These are phyloP conservation scores for Belgica antarctica DNA, from an alignment of 2,888 invertebrate species.

Conservation along the genomic window DNA sequence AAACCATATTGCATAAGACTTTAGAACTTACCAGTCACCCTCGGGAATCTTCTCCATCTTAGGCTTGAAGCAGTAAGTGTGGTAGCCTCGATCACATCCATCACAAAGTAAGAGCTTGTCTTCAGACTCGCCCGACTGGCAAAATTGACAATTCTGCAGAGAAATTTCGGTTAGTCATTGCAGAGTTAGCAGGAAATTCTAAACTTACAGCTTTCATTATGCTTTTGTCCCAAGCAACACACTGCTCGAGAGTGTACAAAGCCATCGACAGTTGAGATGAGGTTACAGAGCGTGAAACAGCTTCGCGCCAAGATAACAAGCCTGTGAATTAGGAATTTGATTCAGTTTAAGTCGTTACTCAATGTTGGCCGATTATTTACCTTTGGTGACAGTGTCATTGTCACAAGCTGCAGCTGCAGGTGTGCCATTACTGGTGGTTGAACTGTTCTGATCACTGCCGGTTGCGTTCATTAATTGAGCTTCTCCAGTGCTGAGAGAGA, in stretches of 20 bases:
- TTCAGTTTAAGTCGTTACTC: neutral
- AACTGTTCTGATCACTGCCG: slow-evolving; percentile 57
- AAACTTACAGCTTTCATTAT: slow-evolving; percentile 99
- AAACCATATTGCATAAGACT: slow-evolving; percentile 18
- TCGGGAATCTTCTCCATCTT: slow-evolving; percentile 95
- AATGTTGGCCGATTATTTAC: neutral
- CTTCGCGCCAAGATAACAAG: slow-evolving; percentile 83
- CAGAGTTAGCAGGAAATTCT: too few species aligned
- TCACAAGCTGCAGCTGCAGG: slow-evolving; percentile 44
- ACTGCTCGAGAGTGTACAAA: slow-evolving; percentile 82
- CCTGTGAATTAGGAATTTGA: slow-evolving; percentile 56
- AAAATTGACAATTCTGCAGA: slow-evolving; percentile 93
- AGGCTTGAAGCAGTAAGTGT: slow-evolving; percentile 98
- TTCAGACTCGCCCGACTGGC: slow-evolving; percentile 93
- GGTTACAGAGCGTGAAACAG: slow-evolving; percentile 77
- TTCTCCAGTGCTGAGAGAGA: slow-evolving; percentile 58
- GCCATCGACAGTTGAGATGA: slow-evolving; percentile 89
- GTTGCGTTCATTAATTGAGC: slow-evolving; percentile 60
- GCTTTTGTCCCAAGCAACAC: slow-evolving; percentile 98
- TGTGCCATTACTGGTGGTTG: slow-evolving; percentile 52
- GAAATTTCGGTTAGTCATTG: too few species aligned
- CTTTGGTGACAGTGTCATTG: slow-evolving; percentile 36
- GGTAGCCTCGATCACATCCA: slow-evolving; percentile 97
- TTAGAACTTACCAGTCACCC: slow-evolving; percentile 82
- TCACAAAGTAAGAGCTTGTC: slow-evolving; percentile 93